Percentiles rank a stretch among this genome's conserved stretches.
phyloP scores from a whole-genome alignment of 1,140 invertebrate genomes.

The Zaprionus davidi region DNA sequence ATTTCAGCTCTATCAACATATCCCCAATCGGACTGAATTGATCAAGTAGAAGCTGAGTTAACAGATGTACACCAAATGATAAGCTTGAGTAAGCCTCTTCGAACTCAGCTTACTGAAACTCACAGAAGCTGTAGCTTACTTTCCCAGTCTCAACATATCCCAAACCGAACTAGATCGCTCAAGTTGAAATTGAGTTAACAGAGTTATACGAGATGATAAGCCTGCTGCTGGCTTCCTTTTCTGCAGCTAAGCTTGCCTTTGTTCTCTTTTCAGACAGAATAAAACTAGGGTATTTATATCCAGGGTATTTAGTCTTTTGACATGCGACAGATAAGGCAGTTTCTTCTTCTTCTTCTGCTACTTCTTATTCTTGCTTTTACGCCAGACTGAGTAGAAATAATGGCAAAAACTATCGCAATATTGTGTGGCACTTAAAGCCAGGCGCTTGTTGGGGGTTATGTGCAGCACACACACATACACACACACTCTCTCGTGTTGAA shows the following conservation, averaged over 20 bases:
- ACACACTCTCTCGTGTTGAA: slow-evolving; percentile 16
- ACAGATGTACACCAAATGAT: too few relatives aligned
- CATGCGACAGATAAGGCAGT: slow-evolving; percentile 2
- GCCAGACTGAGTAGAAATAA: slow-evolving; percentile 25
- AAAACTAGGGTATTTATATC: background rate
- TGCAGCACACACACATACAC: slow-evolving; percentile 2
- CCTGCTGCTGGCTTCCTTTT: background rate
- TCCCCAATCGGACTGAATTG: too few relatives aligned
- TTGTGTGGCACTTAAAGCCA: slow-evolving; percentile 27
- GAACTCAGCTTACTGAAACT: background rate
- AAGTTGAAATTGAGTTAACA: background rate
- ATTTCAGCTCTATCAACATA: too few relatives aligned
- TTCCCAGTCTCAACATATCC: background rate
- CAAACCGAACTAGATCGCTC: background rate
- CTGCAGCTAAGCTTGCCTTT: background rate
- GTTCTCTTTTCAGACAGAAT: background rate
- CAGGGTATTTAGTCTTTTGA: slow-evolving; percentile 9
- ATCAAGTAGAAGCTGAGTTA: background rate
- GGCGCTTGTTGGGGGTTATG: slow-evolving; percentile 15
- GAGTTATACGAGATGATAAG: background rate
- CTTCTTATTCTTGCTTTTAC: slow-evolving; percentile 8
- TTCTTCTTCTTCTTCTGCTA: background rate
- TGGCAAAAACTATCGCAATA: slow-evolving; percentile 34
- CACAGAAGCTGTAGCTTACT: background rate
- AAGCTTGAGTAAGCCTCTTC: background rate